Percentiles rank a stretch among this genome's conserved stretches.
Evolutionary conservation across 2,888 invertebrate species (phyloP).

Genomic region (Dasypolia templi): DNA sequence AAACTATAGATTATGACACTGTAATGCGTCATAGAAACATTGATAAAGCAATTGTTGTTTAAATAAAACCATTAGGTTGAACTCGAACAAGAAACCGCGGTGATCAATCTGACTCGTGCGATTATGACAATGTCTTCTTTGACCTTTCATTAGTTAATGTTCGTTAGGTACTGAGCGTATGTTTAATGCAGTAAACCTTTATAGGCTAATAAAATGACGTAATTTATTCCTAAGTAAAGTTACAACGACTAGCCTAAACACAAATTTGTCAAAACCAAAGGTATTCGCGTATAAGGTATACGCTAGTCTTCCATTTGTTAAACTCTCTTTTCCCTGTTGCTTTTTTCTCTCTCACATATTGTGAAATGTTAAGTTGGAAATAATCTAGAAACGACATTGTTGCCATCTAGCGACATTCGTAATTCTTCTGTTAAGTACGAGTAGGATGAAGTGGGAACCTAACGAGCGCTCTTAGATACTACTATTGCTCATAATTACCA

Average conservation of each 20-base stretch:
- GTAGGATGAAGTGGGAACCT: not conserved
- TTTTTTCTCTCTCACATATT: too few relatives aligned
- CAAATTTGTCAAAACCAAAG: not conserved
- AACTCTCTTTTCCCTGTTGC: not conserved
- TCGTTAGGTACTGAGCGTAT: slow-evolving; percentile 8
- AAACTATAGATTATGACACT: slow-evolving; percentile 52
- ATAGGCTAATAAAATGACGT: slow-evolving; percentile 21
- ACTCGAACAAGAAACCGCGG: slow-evolving; percentile 11
- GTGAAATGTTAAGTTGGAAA: too few relatives aligned
- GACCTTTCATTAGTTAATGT: slow-evolving; percentile 8
- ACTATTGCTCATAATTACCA: slow-evolving; percentile 40
- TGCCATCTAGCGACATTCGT: not conserved
- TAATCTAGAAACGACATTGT: not conserved
- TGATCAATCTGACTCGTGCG: slow-evolving; percentile 17
- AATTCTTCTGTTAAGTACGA: not conserved
- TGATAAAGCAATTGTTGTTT: slow-evolving; percentile 29
- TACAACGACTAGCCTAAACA: not conserved
- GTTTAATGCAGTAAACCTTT: slow-evolving; percentile 37
- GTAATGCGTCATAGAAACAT: slow-evolving; percentile 31
- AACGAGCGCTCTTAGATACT: slow-evolving; percentile 3
- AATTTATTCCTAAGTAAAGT: slow-evolving; percentile 19
- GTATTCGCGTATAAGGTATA: not conserved
- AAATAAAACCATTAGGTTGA: slow-evolving; percentile 24
- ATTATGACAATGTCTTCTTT: slow-evolving; percentile 33
- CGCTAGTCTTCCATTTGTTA: not conserved